Evolutionary conservation across 2,888 invertebrate species (phyloP), one percentile per base, ranked within the genome.

Genomic region (Ectobius pallidus): DNA sequence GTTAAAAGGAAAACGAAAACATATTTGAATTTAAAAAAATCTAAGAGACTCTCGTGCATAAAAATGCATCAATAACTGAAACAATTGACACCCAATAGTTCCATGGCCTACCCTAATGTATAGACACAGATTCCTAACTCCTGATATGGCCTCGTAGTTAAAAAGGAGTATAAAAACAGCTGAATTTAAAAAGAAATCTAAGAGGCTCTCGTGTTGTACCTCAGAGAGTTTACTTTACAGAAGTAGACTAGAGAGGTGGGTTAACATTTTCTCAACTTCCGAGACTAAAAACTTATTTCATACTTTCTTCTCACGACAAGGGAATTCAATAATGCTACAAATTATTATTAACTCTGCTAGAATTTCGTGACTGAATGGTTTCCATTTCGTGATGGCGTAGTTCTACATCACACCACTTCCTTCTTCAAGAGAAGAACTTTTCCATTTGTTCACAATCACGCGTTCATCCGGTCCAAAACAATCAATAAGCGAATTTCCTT

Each of bases 271-370:
- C 32, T 30, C 27, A 16, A 32, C 27, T 58, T 4, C 58, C 30
- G 58, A 55, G 22, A 55, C 30, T 58, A 9, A 52, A 32, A 58
- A 58, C 1, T 22, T 27, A 55, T 55, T 58, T 30, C 58, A 32
- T 16, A 14, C 9, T 20, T 58, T n/a, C n/a, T n/a, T 58, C 30
- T n/a, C 65, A 65, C 46, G 65, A 65, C 30, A 44, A 4, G 44
- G 63, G 18, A 63, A 63, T 65, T 65, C 44, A 65, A 65, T 65
- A 65, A 65, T 14, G 44, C 65, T 44, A 44, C 65, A 42, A 65
- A 65, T 65, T 44, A 65, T 65, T 63, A 65, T 25, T 65, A 62
- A 39, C 34, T 62, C 39, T 62, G 62, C n/a, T 27, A 46, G 27
- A 44, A 46, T 65, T 27, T 20, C 65, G 65, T 65, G 65, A 65